Conservation (phyloP, 2,888 invertebrate genomes). For the Schizotus pectinicornis region DNA sequence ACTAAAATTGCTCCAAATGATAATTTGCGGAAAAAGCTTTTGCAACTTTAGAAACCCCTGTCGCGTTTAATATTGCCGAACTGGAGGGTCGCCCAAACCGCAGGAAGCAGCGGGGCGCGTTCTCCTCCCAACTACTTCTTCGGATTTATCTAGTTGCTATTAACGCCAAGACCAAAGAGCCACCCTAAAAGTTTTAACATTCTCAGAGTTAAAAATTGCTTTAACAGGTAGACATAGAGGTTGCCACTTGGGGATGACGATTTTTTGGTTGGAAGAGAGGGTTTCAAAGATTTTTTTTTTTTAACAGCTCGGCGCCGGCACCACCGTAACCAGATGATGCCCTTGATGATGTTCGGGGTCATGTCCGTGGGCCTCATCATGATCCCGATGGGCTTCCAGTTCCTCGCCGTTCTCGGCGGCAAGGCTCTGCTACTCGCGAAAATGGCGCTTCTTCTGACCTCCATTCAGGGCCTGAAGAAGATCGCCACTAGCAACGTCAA, state of each 20-base stretch:
- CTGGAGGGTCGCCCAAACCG: too few relatives aligned
- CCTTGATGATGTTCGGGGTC: conserved; percentile 80
- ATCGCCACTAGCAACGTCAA: conserved; percentile 76
- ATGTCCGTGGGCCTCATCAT: conserved; percentile 78
- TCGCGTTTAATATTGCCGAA: too few relatives aligned
- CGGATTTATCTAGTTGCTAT: too few relatives aligned
- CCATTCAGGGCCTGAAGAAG: conserved; percentile 81
- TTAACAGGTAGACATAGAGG: too few relatives aligned
- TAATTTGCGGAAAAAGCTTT: background rate
- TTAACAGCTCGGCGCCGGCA: conserved; percentile 4
- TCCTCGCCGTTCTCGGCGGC: conserved; percentile 80
- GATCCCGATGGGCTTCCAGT: conserved; percentile 84
- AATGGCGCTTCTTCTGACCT: conserved; percentile 79
- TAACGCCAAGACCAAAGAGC: too few relatives aligned
- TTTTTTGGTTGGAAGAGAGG: too few relatives aligned
- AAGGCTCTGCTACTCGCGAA: conserved; percentile 81
- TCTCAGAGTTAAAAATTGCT: too few relatives aligned
- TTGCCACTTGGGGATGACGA: too few relatives aligned
- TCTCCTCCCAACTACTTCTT: too few relatives aligned
- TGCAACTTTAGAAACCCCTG: background rate
- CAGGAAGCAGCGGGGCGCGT: too few relatives aligned
- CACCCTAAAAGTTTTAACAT: too few relatives aligned
- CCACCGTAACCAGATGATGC: conserved; percentile 62
- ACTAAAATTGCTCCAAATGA: background rate
- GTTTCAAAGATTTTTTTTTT: too few relatives aligned